Evolutionary conservation across 2,888 invertebrate species (phyloP).

Genomic region (Rhingia campestris): DNA sequence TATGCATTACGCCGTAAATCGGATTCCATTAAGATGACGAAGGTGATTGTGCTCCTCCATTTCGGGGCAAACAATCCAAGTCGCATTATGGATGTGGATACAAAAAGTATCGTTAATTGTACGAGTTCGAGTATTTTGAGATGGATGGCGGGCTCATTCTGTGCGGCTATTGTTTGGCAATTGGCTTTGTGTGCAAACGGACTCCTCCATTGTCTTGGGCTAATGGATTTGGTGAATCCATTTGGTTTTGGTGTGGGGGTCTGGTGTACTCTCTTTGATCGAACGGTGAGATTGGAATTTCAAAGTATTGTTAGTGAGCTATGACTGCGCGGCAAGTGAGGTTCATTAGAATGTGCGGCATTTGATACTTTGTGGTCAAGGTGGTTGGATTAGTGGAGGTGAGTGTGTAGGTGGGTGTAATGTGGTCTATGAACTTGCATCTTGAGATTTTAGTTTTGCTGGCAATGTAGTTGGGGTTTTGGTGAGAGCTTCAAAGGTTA

Average conservation of each 20-base stretch:
- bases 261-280: constrained; percentile 22
- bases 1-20: constrained; percentile 26
- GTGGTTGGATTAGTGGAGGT: not conserved
- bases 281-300: constrained; percentile 39
- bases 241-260: not conserved
- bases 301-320: constrained; percentile 15
- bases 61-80: constrained; percentile 37
- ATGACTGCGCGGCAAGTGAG: constrained; percentile 20
- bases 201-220: constrained; percentile 41
- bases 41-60: constrained; percentile 44
- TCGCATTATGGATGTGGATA: constrained; percentile 38
- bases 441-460: not conserved
- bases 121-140: not conserved
- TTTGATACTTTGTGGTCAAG: constrained; percentile 19
- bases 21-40: constrained; percentile 57
- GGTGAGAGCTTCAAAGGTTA: constrained; percentile 75
- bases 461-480: constrained; percentile 3
- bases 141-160: constrained; percentile 31
- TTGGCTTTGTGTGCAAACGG: constrained; percentile 24
- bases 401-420: not conserved
- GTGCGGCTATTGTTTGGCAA: constrained; percentile 22
- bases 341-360: constrained; percentile 29
- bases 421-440: not conserved
- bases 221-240: constrained; percentile 37
- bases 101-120: constrained; percentile 44